Percentiles rank a stretch among this genome's conserved stretches.
Evolutionary conservation across 1,140 invertebrate genomes (phyloP).

Genomic region (Marisa cornuarietis): DNA sequence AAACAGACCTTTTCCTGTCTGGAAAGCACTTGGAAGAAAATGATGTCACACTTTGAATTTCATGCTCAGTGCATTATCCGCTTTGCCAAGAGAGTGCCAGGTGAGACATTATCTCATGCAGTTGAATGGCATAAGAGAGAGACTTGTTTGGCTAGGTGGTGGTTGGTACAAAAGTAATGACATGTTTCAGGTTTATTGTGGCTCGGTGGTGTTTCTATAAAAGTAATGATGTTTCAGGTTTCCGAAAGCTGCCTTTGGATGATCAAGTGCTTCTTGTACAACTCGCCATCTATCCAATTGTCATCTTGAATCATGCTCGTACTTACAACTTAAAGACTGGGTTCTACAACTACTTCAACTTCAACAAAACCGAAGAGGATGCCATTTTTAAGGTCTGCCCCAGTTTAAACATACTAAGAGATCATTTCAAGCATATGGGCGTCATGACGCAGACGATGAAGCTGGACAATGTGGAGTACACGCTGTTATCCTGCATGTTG

Average conservation of each 20-base stretch:
- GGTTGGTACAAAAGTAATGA: too few relatives aligned
- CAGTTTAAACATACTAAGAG: constrained; percentile 35
- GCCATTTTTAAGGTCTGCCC: constrained; percentile 43
- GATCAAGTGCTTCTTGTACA: constrained; percentile 49
- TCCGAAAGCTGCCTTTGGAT: constrained; percentile 39
- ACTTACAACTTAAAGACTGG: constrained; percentile 41
- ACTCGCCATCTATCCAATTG: constrained; percentile 45
- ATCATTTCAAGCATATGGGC: constrained; percentile 46
- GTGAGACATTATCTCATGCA: constrained; percentile 23
- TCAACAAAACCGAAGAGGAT: constrained; percentile 37
- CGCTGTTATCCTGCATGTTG: constrained; percentile 42
- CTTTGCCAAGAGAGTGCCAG: constrained; percentile 48
- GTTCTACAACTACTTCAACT: constrained; percentile 53
- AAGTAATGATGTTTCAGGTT: constrained; percentile 37
- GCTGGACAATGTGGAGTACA: constrained; percentile 42
- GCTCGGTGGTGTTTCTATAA: too few relatives aligned
- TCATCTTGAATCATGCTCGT: constrained; percentile 40
- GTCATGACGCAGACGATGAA: constrained; percentile 38
- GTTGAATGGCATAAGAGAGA: too few relatives aligned
- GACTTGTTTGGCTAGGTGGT: too few relatives aligned
- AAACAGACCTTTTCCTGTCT: constrained; percentile 12
- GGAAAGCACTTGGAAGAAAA: constrained; percentile 35
- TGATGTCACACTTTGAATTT: constrained; percentile 45
- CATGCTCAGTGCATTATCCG: constrained; percentile 38
- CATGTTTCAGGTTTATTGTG: too few relatives aligned